Percentiles rank a stretch among this genome's conserved stretches.
These are phyloP conservation scores for Syngnathoides biaculeatus DNA, from an alignment of 2,113 vertebrate genomes.

Conservation along the genomic window DNA sequence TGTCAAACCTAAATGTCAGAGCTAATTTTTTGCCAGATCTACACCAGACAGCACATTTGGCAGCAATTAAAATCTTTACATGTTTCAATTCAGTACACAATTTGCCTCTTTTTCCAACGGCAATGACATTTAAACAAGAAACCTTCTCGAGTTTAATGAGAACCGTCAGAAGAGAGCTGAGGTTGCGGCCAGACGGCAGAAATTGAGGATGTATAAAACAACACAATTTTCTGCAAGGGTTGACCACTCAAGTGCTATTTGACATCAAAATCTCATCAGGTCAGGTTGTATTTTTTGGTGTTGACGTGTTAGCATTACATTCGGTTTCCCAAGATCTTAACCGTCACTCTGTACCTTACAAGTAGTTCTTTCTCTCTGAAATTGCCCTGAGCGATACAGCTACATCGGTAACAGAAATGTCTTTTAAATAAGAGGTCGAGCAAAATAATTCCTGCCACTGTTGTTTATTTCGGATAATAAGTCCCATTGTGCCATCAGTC, in stretches of 20 bases:
- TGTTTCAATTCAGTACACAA: background rate
- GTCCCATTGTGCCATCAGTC: slow-evolving; percentile 21
- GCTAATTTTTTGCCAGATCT: background rate
- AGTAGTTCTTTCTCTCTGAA: background rate
- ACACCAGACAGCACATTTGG: background rate
- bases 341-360: background rate
- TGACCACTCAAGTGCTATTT: background rate
- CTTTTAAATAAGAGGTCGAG: slow-evolving; percentile 17
- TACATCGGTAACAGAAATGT: slow-evolving; percentile 18
- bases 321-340: no score
- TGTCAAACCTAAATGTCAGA: background rate
- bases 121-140: background rate
- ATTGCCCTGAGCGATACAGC: slow-evolving; percentile 8
- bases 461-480: slow-evolving; percentile 36
- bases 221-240: background rate
- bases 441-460: slow-evolving; percentile 33
- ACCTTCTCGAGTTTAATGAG: background rate
- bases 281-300: no score
- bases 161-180: background rate
- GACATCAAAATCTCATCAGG: background rate
- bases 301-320: no score
- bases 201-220: background rate
- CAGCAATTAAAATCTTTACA: background rate
- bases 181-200: background rate
- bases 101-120: background rate